A percentile compares a stretch with the other conserved stretches of the same genome.
Evolutionary conservation across 2,888 invertebrate genomes (phyloP).

Genomic region (Hypomecis punctinalis): DNA sequence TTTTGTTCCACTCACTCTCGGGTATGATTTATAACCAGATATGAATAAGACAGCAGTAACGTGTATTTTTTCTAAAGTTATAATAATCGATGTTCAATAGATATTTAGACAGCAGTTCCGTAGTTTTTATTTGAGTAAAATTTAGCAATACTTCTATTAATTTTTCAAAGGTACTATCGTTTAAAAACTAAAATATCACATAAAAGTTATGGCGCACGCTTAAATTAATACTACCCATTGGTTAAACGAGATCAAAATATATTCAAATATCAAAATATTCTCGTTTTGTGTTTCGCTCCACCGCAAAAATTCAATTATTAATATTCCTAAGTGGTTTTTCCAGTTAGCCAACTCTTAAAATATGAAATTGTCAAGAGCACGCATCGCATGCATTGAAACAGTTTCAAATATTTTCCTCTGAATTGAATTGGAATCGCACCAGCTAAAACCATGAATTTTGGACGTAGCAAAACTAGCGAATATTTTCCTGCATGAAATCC

Average conservation of each 20-base stretch:
- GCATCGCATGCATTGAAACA: constrained; percentile 24
- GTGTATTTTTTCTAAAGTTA: too few relatives aligned
- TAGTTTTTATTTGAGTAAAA: too few relatives aligned
- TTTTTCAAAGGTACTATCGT: too few relatives aligned
- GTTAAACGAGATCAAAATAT: not conserved
- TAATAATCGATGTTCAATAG: too few relatives aligned
- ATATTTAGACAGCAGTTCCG: too few relatives aligned
- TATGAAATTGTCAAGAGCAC: constrained; percentile 21
- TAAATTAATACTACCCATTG: not conserved
- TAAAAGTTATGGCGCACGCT: not conserved
- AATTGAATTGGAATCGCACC: constrained; percentile 2
- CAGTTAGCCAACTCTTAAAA: constrained; percentile 22
- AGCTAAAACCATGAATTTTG: constrained; percentile 5
- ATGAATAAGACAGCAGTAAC: too few relatives aligned
- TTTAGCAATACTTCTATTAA: too few relatives aligned
- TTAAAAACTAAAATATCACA: too few relatives aligned
- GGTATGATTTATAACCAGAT: too few relatives aligned
- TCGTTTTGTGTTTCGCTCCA: constrained; percentile 6
- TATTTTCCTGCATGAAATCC: not conserved
- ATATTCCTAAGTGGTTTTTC: constrained; percentile 26
- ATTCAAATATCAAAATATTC: not conserved
- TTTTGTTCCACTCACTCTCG: too few relatives aligned
- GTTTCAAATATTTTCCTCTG: constrained; percentile 15
- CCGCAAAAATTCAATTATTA: constrained; percentile 19
- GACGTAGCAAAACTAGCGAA: constrained; percentile 10